Evolutionary conservation across 2,888 invertebrate species (phyloP).

Genomic region (Hypselothyrea guttata): DNA sequence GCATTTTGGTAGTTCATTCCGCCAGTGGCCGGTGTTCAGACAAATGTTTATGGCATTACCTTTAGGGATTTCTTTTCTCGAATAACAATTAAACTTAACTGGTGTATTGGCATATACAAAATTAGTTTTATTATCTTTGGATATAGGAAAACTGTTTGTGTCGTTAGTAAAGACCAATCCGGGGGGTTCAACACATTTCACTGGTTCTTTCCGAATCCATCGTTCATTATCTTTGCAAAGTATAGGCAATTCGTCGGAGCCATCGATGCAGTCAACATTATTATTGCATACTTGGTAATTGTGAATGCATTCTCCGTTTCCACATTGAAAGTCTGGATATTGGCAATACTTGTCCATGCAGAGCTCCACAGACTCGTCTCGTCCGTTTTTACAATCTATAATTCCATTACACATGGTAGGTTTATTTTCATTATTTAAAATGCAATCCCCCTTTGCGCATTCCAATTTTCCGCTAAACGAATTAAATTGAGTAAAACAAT

Average conservation of each 20-base stretch:
- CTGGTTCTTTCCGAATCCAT: rapidly evolving
- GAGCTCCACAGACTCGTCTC: constrained; percentile 39
- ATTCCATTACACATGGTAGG: constrained; percentile 16
- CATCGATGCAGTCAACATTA: constrained; percentile 38
- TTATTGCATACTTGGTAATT: background rate
- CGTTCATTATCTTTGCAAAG: rapidly evolving
- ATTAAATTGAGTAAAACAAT: no score
- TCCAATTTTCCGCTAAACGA: background rate
- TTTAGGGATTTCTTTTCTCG: no score
- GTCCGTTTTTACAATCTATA: constrained; percentile 32
- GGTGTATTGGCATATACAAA: constrained; percentile 26
- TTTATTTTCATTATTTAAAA: rapidly evolving
- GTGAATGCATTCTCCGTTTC: constrained; percentile 21
- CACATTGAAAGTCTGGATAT: constrained; percentile 4
- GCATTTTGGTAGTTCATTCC: background rate
- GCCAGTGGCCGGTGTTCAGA: constrained; percentile 16
- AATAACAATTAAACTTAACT: constrained; percentile 9
- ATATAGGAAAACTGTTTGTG: no score
- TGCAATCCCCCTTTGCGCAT: constrained; percentile 13
- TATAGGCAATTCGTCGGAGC: constrained; percentile 27
- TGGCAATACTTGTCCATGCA: constrained; percentile 5
- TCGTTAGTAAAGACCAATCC: no score
- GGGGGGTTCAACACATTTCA: background rate
- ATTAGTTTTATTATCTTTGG: background rate
- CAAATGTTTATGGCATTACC: constrained; percentile 8